These are phyloP conservation scores for Anoplophora glabripennis DNA, from an alignment of 1,140 invertebrate species.

Conservation along the genomic window DNA sequence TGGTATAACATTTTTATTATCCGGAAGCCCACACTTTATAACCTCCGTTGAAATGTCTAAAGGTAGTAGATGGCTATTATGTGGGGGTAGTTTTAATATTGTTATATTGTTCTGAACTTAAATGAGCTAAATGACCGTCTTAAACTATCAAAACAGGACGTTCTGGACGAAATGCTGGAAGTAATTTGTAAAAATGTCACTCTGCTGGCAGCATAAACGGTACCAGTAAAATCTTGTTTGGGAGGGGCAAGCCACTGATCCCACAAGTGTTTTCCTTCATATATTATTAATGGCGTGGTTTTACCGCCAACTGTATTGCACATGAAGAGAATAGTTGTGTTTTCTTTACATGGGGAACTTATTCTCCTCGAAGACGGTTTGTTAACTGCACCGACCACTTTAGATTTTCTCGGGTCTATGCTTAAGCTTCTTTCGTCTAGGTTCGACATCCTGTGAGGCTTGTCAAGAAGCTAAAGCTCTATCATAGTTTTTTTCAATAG, in stretches of 20 bases:
- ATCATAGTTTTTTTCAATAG: constrained; percentile 32
- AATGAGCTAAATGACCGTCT: not conserved
- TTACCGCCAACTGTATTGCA: constrained; percentile 10
- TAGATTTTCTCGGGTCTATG: not conserved
- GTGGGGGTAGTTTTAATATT: not conserved
- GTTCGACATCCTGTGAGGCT: constrained; percentile 19
- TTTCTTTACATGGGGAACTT: constrained; percentile 3
- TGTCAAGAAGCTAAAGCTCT: constrained; percentile 18
- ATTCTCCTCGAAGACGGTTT: not conserved
- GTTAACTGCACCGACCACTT: constrained; percentile 1
- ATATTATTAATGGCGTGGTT: constrained; percentile 13
- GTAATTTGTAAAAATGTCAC: too few species aligned
- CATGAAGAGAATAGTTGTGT: constrained; percentile 2
- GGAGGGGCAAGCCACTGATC: constrained; percentile 9
- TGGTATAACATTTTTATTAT: too few species aligned
- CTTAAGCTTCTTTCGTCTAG: not conserved
- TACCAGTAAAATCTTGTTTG: constrained; percentile 1
- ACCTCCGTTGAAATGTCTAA: too few species aligned
- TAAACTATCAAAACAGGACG: constrained; percentile 4
- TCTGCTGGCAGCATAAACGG: too few species aligned
- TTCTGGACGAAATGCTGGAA: not conserved
- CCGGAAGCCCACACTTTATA: too few species aligned
- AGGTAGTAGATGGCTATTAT: constrained; percentile 1
- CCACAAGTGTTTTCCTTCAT: constrained; percentile 9
- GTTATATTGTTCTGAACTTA: not conserved